These are phyloP conservation scores for Pseudomyrmex gracilis DNA, from an alignment of 1,140 invertebrate species.

Conservation along the genomic window DNA sequence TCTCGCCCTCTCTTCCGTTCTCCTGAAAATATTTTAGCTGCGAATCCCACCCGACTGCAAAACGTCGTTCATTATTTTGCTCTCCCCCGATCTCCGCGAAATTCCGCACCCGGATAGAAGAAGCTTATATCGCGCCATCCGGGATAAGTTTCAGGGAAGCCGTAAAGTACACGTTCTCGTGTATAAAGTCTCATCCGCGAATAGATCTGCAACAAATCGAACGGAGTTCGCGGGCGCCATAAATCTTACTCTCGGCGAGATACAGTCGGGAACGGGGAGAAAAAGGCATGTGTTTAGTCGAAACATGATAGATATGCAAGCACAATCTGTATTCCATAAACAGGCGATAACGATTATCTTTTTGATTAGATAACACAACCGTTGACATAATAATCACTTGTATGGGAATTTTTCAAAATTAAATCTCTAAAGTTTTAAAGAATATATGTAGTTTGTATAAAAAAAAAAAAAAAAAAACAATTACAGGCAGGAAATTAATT, in stretches of 20 bases:
- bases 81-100: constrained; percentile 19
- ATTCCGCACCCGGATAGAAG: constrained; percentile 49
- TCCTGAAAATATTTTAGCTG: constrained; percentile 53
- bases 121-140: constrained; percentile 69
- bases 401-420: neutral
- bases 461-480: too few relatives aligned
- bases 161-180: constrained; percentile 65
- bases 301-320: constrained; percentile 47
- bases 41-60: constrained; percentile 42
- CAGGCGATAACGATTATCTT: neutral
- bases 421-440: neutral
- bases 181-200: constrained; percentile 67
- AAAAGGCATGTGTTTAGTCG: constrained; percentile 41
- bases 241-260: constrained; percentile 61
- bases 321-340: neutral
- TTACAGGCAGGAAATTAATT: too few relatives aligned
- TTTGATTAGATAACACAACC: too few relatives aligned
- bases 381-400: too few relatives aligned
- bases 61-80: constrained; percentile 67
- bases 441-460: too few relatives aligned
- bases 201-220: constrained; percentile 72
- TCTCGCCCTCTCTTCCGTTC: neutral
- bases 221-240: constrained; percentile 63
- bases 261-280: constrained; percentile 49
- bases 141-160: constrained; percentile 64